These are phyloP conservation scores for mouse (Mus musculus) DNA, from an alignment of 2,113 vertebrate genomes.

Conservation along the genomic window DNA sequence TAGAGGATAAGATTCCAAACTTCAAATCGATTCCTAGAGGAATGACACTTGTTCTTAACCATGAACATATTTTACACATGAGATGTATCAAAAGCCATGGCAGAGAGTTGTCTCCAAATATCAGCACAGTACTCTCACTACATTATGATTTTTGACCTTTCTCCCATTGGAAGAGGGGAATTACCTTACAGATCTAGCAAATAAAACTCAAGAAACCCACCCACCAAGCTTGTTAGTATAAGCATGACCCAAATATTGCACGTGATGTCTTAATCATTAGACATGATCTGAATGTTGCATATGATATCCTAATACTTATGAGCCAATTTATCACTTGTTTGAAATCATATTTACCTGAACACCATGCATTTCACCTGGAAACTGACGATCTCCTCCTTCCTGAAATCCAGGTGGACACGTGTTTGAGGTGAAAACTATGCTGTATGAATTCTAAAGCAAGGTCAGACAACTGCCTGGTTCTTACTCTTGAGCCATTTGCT, in stretches of 20 bases:
- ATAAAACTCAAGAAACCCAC: neutral
- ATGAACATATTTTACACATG: neutral
- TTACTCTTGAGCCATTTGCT: neutral
- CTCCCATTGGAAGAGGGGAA: neutral
- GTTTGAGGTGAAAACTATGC: neutral
- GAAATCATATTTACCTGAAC: neutral
- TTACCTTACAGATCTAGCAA: neutral
- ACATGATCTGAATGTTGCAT: neutral
- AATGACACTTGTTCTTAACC: neutral
- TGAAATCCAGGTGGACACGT: neutral
- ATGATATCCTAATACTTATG: neutral
- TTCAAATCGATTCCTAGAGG: neutral
- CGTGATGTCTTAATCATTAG: neutral
- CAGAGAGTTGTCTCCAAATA: neutral
- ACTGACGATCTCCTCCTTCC: neutral
- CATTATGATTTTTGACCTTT: neutral
- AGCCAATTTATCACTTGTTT: neutral
- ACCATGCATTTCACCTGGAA: neutral
- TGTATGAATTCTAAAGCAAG: neutral
- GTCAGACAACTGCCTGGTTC: neutral
- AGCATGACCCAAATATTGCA: neutral
- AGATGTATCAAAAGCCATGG: neutral
- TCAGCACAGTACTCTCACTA: no score
- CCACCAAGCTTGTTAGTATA: neutral
- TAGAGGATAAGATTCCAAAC: neutral